A percentile compares a stretch with the other conserved stretches of the same genome.
Evolutionary conservation across 2,113 vertebrate genomes (phyloP).

Genomic region (Leucoraja erinaceus): DNA sequence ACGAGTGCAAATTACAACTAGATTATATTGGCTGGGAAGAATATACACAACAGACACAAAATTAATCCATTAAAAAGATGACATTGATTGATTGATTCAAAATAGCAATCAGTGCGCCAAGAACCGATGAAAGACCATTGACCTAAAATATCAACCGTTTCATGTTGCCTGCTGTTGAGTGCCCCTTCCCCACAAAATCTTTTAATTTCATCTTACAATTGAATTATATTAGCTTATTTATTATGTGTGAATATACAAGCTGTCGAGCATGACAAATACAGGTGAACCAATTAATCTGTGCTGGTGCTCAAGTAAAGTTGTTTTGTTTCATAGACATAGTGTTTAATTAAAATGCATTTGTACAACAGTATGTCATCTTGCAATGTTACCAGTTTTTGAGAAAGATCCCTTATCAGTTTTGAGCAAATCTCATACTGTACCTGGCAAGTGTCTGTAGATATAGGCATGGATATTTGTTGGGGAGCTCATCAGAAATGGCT

Average conservation of each 20-base stretch:
- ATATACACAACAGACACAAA: neutral
- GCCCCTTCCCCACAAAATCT: too few species aligned
- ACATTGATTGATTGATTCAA: too few species aligned
- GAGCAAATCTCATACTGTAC: slow-evolving; percentile 48
- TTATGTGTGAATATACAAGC: neutral
- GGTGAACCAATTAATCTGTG: neutral
- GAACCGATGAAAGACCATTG: too few species aligned
- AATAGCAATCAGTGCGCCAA: too few species aligned
- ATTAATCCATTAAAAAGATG: neutral
- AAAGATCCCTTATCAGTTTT: neutral
- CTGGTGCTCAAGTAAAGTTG: neutral
- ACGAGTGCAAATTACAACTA: too few species aligned
- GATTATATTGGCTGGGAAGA: neutral
- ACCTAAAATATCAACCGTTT: too few species aligned
- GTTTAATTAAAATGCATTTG: neutral
- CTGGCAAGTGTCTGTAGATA: slow-evolving; percentile 94
- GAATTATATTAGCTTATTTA: too few species aligned
- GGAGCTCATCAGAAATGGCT: slow-evolving; percentile 86
- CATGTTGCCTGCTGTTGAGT: too few species aligned
- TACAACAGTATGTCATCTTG: neutral
- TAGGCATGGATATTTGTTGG: slow-evolving; percentile 92
- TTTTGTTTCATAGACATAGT: neutral
- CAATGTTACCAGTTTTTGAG: neutral
- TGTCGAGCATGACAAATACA: neutral
- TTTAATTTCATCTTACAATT: too few species aligned